A percentile compares a stretch with the other conserved stretches of the same genome.
phyloP scores from a whole-genome alignment of 2,888 invertebrate species.

The Lasioglossum leucozonium region DNA sequence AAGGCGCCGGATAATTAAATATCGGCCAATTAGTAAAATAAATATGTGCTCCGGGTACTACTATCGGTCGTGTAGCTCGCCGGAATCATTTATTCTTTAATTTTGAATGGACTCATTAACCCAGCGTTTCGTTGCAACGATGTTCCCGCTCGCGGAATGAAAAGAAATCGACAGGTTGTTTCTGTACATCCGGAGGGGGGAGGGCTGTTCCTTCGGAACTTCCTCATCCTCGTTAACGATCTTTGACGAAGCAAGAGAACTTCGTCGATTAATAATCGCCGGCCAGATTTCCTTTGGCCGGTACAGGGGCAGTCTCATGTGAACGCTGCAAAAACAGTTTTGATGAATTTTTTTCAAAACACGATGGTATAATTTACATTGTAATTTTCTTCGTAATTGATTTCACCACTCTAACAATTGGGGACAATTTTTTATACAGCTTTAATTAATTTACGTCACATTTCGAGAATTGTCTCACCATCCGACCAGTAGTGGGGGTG shows the following conservation, averaged over 20 bases:
- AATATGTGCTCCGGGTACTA: not conserved
- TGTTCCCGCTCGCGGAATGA: not conserved
- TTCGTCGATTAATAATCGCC: slow-evolving; percentile 64
- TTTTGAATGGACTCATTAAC: not conserved
- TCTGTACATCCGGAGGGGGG: not conserved
- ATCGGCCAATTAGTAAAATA: slow-evolving; percentile 10
- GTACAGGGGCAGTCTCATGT: slow-evolving; percentile 6
- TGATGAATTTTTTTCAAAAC: not conserved
- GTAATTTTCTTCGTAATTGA: too few relatives aligned
- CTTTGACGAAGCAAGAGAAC: slow-evolving; percentile 46
- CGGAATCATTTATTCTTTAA: not conserved
- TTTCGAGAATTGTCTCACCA: too few relatives aligned
- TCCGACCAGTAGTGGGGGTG: too few relatives aligned
- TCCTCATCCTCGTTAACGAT: slow-evolving; percentile 32
- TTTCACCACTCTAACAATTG: too few relatives aligned
- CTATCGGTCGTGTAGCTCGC: not conserved
- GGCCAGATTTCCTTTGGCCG: slow-evolving; percentile 45
- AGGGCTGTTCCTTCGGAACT: slow-evolving; percentile 4
- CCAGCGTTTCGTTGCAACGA: not conserved
- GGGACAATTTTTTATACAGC: too few relatives aligned
- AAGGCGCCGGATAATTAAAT: not conserved
- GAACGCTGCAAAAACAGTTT: not conserved
- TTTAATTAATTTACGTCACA: too few relatives aligned
- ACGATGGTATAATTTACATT: too few relatives aligned
- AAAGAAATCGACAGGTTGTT: slow-evolving; percentile 21